Evolutionary conservation across 2,797 vertebrate species (phyloP), one percentile per base, ranked within the genome.

Genomic region (Geotrypetes seraphini): DNA sequence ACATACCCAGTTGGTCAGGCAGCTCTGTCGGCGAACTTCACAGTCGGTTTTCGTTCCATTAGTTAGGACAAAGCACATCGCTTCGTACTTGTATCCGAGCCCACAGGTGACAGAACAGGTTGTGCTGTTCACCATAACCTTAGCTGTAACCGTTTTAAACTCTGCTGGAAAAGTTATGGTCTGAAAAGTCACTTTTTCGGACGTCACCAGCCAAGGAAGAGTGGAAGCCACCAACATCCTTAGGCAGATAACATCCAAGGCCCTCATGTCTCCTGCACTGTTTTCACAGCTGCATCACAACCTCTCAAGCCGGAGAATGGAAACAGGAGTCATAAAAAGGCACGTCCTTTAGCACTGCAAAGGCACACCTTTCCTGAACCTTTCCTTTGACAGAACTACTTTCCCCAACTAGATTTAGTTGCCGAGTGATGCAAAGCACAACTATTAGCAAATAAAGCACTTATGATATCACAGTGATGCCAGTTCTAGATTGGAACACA

Each of bases 41-140:
- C 92, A 95, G 1, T 63, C 43, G 5, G 13, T 73, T 4, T 6
- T 22, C 25, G 58, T 24, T 1, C 61, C 39, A 0, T 47, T 28
- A 0, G 76, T 37, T 3, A 26, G 73, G 4, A 88, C 3, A 5
- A 69, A 43, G 3, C 92, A 96, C 7, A 71, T 14, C 3, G 57
- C 75, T 57, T 95, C 84, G 13, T 66, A 53, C 22, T 52, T 81
- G 16, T 82, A 15, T 2, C 93, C 93, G 12, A 79, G 56, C 5
- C 93, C 93, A 16, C 92, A 96, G 18, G 87, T 89, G 40, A 69
- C 36, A 5, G 87, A 92, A 57, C 92, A 97, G 11, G 77, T 18
- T 0, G 84, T 84, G 31, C 72, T 36, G 12, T 53, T 52, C 5
- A 79, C 31, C 0, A 62, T 7, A 1, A 89, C 43, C 47, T 38